phyloP scores from a whole-genome alignment of 2,113 vertebrate species.

The Micromys minutus region DNA sequence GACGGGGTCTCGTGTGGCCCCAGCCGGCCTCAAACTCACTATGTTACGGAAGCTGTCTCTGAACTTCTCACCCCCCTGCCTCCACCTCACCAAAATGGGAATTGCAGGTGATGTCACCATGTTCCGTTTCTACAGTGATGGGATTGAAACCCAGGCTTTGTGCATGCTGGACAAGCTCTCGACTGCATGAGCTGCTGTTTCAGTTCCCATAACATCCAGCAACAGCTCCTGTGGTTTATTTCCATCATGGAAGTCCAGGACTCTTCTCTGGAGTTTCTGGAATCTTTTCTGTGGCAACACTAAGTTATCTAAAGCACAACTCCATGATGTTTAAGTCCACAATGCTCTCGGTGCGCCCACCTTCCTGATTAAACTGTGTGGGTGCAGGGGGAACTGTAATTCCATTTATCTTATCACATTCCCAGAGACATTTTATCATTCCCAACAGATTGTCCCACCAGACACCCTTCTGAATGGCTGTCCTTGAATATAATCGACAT shows the following conservation, averaged over 20 bases:
- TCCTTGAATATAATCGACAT: not conserved
- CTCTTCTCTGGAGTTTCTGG: not conserved
- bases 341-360: not conserved
- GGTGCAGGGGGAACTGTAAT: not conserved
- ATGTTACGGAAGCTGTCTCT: not conserved
- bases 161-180: not conserved
- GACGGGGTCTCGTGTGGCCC: not conserved
- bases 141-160: not conserved
- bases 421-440: conserved; percentile 5
- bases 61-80: not conserved
- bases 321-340: not conserved
- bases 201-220: not conserved
- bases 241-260: not conserved
- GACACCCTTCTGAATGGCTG: not conserved
- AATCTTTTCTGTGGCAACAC: not conserved
- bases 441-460: not conserved
- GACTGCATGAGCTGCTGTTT: not conserved
- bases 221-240: not conserved
- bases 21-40: not conserved
- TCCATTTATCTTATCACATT: not conserved
- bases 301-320: not conserved
- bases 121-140: not conserved
- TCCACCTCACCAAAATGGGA: not conserved
- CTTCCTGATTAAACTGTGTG: not conserved
- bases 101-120: too few relatives aligned